Evolutionary conservation across 2,113 vertebrate genomes (phyloP), one percentile per base, ranked within the genome.

Genomic region (Carettochelys insculpta): DNA sequence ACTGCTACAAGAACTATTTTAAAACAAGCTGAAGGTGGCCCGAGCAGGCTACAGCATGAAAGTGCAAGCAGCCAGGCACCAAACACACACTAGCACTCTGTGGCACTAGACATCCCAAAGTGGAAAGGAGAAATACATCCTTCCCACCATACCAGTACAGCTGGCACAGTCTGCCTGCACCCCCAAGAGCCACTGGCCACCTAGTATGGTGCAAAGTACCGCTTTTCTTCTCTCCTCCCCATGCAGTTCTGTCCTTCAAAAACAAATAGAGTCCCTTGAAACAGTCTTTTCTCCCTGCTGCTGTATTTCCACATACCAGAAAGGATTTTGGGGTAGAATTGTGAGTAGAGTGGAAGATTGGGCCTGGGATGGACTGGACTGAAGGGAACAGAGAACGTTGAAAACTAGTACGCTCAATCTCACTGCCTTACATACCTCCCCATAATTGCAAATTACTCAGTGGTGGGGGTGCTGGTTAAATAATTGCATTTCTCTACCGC

Each of bases 71-170:
- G 34, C 61, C 34, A 19, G 34, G 34, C 61, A 65, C 34, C 31
- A 38, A n/a, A 65, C 1, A 4, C 61, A 65, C 17, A 65, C 8
- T 11, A 65, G 34, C 34, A 4, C 61, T 20, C 17, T 4, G 9
- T n/a, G 61, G 61, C 61, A 65, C 34, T 5, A 17, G 61, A 65
- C 34, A n/a, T 9, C 58, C 77, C 77, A 58, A 16, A 80, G 82
- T 0, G 0, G 48, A n/a, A 90, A 87, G 5, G 68, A 19, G 20
- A 54, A 61, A 47, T 73, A 22, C 20, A 38, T 56, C 41, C 38
- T 22, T n/a, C 31, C 16, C 34, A n/a, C 17, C 34, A 65, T 5
- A 65, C 38, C 41, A 43, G 13, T 38, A 43, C 9, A 73, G 24
- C 38, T 73, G 38, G 41, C 24, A 5, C 29, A 25, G 80, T 77